Conservation (phyloP, 2,797 vertebrate genomes). For the Delichon dasypus region DNA sequence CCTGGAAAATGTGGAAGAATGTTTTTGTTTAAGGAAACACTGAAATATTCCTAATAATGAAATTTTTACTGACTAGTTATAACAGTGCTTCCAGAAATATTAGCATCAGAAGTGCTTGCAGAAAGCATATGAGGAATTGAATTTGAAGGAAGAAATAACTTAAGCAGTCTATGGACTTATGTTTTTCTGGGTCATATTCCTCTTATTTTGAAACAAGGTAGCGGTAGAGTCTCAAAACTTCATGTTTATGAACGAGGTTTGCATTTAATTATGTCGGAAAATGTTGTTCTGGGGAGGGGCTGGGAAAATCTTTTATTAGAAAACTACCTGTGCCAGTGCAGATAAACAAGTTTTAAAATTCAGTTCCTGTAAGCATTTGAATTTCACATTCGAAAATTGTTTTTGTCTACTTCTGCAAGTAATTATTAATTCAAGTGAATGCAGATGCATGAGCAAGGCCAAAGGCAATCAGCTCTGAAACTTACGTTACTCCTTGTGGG, state of each 20-base stretch:
- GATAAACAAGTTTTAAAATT: not conserved
- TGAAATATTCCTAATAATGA: not conserved
- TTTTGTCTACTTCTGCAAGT: not conserved
- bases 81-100: not conserved
- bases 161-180: not conserved
- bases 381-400: not conserved
- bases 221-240: not conserved
- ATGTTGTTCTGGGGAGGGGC: not conserved
- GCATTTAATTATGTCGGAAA: not conserved
- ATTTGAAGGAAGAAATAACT: not conserved
- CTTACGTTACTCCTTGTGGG: not conserved
- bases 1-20: not conserved
- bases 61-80: not conserved
- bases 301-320: not conserved
- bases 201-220: not conserved
- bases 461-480: not conserved
- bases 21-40: not conserved
- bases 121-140: not conserved
- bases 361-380: not conserved
- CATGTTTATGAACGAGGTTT: fast-evolving
- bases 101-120: not conserved
- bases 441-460: not conserved
- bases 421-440: not conserved
- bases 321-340: not conserved
- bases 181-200: not conserved